These are phyloP conservation scores for Drosophila neocordata DNA, from an alignment of 1,140 invertebrate species.

Conservation along the genomic window DNA sequence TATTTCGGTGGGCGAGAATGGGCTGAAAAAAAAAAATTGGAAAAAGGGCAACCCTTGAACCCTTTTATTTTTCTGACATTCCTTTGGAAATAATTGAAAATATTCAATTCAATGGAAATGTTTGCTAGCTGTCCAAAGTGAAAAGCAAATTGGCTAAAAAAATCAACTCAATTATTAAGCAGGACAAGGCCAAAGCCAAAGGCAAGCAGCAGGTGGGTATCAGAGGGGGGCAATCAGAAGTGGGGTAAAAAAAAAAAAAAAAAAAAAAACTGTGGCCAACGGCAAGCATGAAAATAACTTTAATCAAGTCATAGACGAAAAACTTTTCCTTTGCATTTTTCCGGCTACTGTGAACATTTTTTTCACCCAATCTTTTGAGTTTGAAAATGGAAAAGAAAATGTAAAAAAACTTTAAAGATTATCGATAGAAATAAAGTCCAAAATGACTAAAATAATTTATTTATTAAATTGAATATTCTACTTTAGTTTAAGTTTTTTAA, in stretches of 20 bases:
- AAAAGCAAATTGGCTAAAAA: conserved; percentile 56
- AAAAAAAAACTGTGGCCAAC: not conserved
- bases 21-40: conserved; percentile 16
- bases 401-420: not conserved
- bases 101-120: conserved; percentile 58
- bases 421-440: not conserved
- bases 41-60: conserved; percentile 3
- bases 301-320: conserved; percentile 20
- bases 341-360: not conserved
- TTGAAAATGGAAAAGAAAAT: not conserved
- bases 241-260: too few relatives aligned
- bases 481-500: too few relatives aligned
- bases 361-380: not conserved
- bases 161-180: conserved; percentile 62
- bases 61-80: conserved; percentile 34
- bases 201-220: conserved; percentile 6
- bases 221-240: not conserved
- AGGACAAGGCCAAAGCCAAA: conserved; percentile 18
- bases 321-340: conserved; percentile 7
- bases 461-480: not conserved
- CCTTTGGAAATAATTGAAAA: conserved; percentile 67
- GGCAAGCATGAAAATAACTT: conserved; percentile 13
- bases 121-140: conserved; percentile 44
- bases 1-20: not conserved
- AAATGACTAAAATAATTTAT: not conserved